These are phyloP conservation scores for Heliothis peltigera DNA, from an alignment of 2,888 invertebrate species.

Conservation along the genomic window DNA sequence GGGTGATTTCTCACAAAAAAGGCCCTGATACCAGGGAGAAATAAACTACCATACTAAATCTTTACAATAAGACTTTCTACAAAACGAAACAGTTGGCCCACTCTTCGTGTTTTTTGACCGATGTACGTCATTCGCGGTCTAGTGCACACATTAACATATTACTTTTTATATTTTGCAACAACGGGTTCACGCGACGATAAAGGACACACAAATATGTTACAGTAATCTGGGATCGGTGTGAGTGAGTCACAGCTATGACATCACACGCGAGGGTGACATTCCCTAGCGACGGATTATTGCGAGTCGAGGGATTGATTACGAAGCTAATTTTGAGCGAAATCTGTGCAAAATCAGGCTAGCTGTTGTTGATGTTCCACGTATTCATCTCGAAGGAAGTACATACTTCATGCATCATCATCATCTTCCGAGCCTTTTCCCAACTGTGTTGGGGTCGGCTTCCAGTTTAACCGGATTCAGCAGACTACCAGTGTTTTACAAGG, in stretches of 20 bases:
- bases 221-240: constrained; percentile 30
- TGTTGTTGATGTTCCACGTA: no score
- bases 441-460: no score
- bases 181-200: constrained; percentile 37
- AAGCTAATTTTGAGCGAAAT: background rate
- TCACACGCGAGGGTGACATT: constrained; percentile 5
- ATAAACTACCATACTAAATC: no score
- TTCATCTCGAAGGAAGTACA: no score
- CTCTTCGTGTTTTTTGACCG: constrained; percentile 31
- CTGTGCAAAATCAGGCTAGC: no score
- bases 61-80: constrained; percentile 36
- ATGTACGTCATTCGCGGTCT: constrained; percentile 51
- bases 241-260: no score
- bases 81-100: constrained; percentile 20
- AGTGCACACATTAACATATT: constrained; percentile 59
- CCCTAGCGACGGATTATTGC: background rate
- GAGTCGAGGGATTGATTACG: constrained; percentile 8
- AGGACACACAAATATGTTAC: constrained; percentile 35
- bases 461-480: no score
- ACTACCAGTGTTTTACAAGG: no score
- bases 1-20: no score
- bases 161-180: constrained; percentile 47
- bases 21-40: no score
- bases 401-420: no score
- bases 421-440: no score